Conservation (phyloP, 2,888 invertebrate genomes). For the Rotaria macrura region DNA sequence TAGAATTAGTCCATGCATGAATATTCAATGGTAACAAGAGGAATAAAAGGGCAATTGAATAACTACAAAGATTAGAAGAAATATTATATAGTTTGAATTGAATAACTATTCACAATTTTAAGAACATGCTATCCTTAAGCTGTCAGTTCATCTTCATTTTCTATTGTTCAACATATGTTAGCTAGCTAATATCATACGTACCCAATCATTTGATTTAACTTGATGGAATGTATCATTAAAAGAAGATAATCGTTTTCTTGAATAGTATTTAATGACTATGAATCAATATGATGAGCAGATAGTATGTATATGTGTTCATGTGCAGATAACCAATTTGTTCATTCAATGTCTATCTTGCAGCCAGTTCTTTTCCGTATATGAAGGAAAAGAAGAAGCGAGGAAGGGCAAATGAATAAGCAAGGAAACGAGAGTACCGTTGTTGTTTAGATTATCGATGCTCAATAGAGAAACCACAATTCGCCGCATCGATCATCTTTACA, state of each 20-base stretch:
- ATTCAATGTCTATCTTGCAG: not conserved
- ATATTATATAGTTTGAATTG: not conserved
- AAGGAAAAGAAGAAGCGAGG: not conserved
- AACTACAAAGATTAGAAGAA: not conserved
- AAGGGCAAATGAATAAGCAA: not conserved
- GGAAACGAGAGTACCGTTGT: not conserved
- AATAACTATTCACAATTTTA: not conserved
- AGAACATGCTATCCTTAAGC: not conserved
- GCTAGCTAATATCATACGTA: not conserved
- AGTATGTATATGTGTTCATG: not conserved
- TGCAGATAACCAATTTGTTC: not conserved
- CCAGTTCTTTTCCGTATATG: not conserved
- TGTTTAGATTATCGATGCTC: conserved; percentile 8
- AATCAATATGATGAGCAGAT: not conserved
- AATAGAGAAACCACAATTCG: not conserved
- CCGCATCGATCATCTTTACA: conserved; percentile 12
- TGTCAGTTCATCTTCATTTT: not conserved
- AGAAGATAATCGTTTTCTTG: not conserved
- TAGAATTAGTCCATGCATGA: not conserved
- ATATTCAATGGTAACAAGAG: not conserved
- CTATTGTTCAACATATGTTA: not conserved
- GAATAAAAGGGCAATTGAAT: not conserved
- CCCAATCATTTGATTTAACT: not conserved
- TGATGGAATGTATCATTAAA: not conserved
- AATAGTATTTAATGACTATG: not conserved